Evolutionary conservation across 2,888 invertebrate genomes (phyloP), one percentile per base, ranked within the genome.

Genomic region (Leptinotarsa tumamoca): DNA sequence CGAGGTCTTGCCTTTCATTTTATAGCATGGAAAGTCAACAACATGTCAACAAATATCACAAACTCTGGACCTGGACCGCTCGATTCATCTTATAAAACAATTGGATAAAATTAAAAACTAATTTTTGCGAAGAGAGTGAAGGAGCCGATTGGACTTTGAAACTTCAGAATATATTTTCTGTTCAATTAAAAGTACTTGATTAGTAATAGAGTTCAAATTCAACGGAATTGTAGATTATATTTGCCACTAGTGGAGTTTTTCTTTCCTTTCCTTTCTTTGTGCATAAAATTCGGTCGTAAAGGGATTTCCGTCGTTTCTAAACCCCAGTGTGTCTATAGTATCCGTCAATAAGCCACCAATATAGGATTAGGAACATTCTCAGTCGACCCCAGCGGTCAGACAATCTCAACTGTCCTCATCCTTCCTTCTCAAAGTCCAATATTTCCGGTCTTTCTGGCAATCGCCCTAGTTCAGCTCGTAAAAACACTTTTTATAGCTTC

Each of bases 401-500:
- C 75, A 75, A 79, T 76, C 79, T 70, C 77, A 56, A 21, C 63
- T 18, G 72, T 73, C 73, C 56, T 33, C 63, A 71, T 73, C 71
- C 68, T 78, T 77, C 75, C 79, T 67, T 54, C 74, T 78, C 76
- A 73, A 76, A 71, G 74, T 77, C 78, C 81, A 77, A 83, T 82
- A 83, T 83, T 81, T 83, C 79, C 82, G 80, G 79, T 80, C 81
- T 80, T 81, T 78, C 79, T 75, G 79, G 75, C 72, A 71, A 78
- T 74, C 71, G 75, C 67, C 81, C 79, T 76, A 78, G 78, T 80
- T 81, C 78, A 72, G 76, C 73, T 74, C 78, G 78, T 78, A 80
- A 82, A 82, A 82, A 79, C 79, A 71, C 79, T 80, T 82, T 82
- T 82, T 82, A 82, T 82, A 80, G 80, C 74, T 78, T 80, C 80